phyloP scores from a whole-genome alignment of 2,888 invertebrate genomes.

The Hartigia nigra region DNA sequence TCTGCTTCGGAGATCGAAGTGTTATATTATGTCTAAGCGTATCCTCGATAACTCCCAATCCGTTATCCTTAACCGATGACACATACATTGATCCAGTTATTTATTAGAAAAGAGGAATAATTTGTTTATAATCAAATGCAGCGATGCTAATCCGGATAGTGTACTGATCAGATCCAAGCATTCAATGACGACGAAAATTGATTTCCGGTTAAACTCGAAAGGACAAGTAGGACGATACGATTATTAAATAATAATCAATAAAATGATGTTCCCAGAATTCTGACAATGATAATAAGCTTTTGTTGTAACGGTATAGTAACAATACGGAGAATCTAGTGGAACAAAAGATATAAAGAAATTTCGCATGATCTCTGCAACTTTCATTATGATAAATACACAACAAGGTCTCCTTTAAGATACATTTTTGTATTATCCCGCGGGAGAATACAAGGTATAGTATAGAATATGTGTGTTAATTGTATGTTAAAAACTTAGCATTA shows the following conservation, averaged over 20 bases:
- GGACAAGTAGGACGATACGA: background rate
- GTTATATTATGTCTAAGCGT: background rate
- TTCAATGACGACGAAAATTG: background rate
- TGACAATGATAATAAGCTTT: background rate
- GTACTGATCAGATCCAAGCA: background rate
- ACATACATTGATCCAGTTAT: background rate
- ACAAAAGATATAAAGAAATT: constrained; percentile 2
- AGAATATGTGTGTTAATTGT: constrained; percentile 27
- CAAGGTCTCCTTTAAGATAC: constrained; percentile 20
- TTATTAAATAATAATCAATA: background rate
- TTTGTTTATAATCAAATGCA: background rate
- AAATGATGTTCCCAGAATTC: background rate
- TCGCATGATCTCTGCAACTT: background rate
- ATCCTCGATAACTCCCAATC: background rate
- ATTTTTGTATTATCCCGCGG: background rate
- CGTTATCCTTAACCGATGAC: background rate
- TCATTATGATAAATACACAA: constrained; percentile 29
- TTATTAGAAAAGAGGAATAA: background rate
- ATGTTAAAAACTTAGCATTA: constrained; percentile 24
- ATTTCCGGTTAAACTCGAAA: background rate
- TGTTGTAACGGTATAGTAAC: background rate
- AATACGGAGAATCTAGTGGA: background rate
- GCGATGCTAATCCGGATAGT: background rate
- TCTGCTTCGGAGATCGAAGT: background rate
- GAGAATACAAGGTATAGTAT: constrained; percentile 7